Base-by-base conservation (phyloP, 53 echinoderm and acorn worm genomes). In the Luidia sarsii region DNA sequence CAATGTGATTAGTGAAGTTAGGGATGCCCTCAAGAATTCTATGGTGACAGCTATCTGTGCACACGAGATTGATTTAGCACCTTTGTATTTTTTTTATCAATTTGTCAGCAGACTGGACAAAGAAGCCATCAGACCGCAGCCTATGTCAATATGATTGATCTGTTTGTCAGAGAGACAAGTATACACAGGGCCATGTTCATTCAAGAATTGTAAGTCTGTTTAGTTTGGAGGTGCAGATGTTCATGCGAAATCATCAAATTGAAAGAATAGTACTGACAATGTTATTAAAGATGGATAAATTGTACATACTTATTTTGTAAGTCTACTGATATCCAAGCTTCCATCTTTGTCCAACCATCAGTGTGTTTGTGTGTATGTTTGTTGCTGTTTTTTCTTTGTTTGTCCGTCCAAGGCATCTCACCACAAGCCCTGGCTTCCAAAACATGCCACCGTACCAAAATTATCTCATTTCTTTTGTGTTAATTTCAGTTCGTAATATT, bases 1-100 rank as follows among this genome's bases (percentile, higher is more conserved):
- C 4, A 86, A 86, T 22, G 41, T 86, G 6, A 52, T 86, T 1
- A 49, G 86, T 6, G 57, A 56, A n/a, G 54, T 86, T 30, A 34
- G 70, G n/a, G 23, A 41, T 67, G 48, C 48, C 15, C 25, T 77
- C 33, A 55, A 37, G 53, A 57, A 10, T 52, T 11, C 18, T n/a
- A 70, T 33, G 53, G 70, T 20, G 11, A 11, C 21, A 52, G 30
- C 33, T 70, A 35, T 23, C 33, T 50, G 19, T 34, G n/a, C n/a
- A n/a, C n/a, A n/a, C n/a, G n/a, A n/a, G n/a, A n/a, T 11, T 0
- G 2, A 0, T 1, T 15, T 2, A 30, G 14, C 27, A 3, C 57
- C 10, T 16, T 23, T 7, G 3, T 14, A 45, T 45, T 45, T 45
- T 14, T 9, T 9, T 9, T 7, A 45, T 45, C 7, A 45, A 45